These are phyloP conservation scores for Galago senegalensis DNA, from an alignment of 2,797 vertebrate genomes.

Conservation along the genomic window DNA sequence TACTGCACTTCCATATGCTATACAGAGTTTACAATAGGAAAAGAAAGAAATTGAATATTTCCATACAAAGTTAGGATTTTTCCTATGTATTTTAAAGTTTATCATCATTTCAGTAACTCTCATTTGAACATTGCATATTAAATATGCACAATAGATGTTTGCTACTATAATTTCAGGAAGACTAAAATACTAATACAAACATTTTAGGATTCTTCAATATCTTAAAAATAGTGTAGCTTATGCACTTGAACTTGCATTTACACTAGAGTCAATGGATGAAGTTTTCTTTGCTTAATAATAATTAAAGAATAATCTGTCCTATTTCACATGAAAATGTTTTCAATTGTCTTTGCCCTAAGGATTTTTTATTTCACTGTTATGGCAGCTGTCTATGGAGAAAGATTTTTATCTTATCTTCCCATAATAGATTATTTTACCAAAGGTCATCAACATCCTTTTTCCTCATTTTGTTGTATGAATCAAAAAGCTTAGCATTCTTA, in stretches of 20 bases:
- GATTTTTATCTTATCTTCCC: background rate
- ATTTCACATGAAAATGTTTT: slow-evolving; percentile 52
- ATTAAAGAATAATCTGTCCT: slow-evolving; percentile 51
- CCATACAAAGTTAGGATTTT: background rate
- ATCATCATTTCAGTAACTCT: background rate
- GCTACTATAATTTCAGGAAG: background rate
- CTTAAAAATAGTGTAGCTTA: background rate
- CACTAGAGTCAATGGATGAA: slow-evolving; percentile 58
- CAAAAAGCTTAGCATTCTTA: slow-evolving; percentile 26
- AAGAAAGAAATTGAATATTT: background rate
- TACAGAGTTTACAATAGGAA: background rate
- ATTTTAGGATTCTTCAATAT: background rate
- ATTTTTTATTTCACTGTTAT: slow-evolving; percentile 29
- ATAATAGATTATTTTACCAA: slow-evolving; percentile 56
- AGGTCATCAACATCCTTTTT: background rate
- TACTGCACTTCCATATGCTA: background rate
- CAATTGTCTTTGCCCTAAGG: background rate
- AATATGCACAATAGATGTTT: background rate
- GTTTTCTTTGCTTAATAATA: slow-evolving; percentile 57
- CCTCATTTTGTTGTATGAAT: slow-evolving; percentile 5
- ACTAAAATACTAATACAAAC: background rate
- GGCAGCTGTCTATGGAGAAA: background rate
- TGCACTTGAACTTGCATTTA: background rate
- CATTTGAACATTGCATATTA: background rate
- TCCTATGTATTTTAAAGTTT: background rate